Evolutionary conservation across 2,888 invertebrate species (phyloP).

Genomic region (Ptychoptera albimana): DNA sequence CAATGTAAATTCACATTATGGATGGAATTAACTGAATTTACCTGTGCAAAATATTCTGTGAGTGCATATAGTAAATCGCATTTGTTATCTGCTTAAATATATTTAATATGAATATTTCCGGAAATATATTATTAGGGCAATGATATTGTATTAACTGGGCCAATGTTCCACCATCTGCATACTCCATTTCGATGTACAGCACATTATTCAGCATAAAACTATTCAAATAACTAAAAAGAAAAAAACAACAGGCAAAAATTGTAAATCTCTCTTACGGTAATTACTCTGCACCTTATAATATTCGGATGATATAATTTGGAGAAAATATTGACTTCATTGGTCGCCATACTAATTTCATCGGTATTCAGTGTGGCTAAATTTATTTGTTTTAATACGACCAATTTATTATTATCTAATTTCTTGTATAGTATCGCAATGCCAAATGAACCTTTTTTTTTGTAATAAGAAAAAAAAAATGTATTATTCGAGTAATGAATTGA

Average conservation of each 20-base stretch:
- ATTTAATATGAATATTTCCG: conserved; percentile 43
- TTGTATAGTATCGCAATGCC: conserved; percentile 53
- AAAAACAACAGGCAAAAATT: neutral
- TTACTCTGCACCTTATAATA: conserved; percentile 49
- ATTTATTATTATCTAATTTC: conserved; percentile 37
- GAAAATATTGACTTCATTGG: conserved; percentile 53
- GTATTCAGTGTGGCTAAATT: conserved; percentile 50
- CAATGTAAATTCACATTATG: neutral
- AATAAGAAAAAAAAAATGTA: too few species aligned
- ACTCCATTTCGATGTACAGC: conserved; percentile 63
- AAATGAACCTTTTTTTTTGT: conserved; percentile 46
- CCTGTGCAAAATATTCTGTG: conserved; percentile 45
- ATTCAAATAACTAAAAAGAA: conserved; percentile 42
- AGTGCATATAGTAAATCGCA: conserved; percentile 54
- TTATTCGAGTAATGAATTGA: too few species aligned
- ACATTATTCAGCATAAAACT: conserved; percentile 56
- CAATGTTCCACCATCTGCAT: conserved; percentile 57
- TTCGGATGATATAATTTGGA: conserved; percentile 56
- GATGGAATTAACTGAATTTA: conserved; percentile 12
- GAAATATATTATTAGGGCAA: conserved; percentile 31
- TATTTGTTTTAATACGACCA: conserved; percentile 60
- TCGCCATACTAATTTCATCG: conserved; percentile 45
- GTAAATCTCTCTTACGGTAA: neutral
- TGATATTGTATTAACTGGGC: conserved; percentile 43
- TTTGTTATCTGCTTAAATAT: conserved; percentile 51